phyloP scores from a whole-genome alignment of 2,888 invertebrate genomes.

The Microctonus brassicae region DNA sequence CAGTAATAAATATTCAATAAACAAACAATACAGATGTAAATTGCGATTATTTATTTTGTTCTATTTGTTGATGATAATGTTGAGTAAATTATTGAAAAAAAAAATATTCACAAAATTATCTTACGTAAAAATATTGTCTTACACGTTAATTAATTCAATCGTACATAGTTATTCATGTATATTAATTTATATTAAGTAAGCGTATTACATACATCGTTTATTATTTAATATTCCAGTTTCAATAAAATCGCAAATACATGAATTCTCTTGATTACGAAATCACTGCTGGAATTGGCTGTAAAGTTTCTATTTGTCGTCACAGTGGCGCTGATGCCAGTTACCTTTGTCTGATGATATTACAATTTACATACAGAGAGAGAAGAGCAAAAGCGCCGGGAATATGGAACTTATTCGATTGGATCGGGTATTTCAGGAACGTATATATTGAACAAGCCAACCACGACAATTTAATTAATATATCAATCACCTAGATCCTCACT shows the following conservation, averaged over 20 bases:
- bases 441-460: neutral
- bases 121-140: no score
- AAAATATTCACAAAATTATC: no score
- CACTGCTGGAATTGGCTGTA: conserved; percentile 20
- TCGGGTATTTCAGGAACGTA: conserved; percentile 11
- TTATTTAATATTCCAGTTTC: no score
- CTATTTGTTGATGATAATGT: no score
- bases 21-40: neutral
- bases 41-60: neutral
- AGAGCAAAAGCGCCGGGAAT: neutral
- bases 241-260: neutral
- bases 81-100: no score
- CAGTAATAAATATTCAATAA: no score
- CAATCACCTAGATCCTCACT: neutral
- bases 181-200: no score
- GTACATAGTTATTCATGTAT: no score
- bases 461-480: neutral
- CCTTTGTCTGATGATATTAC: neutral
- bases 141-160: no score
- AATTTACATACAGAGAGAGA: neutral
- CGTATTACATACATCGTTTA: no score
- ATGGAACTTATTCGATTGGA: conserved; percentile 20
- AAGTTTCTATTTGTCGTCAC: conserved; percentile 37
- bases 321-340: conserved; percentile 41
- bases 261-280: conserved; percentile 37